Conservation (phyloP, 2,797 vertebrate genomes). For the Chromobotia macracanthus region DNA sequence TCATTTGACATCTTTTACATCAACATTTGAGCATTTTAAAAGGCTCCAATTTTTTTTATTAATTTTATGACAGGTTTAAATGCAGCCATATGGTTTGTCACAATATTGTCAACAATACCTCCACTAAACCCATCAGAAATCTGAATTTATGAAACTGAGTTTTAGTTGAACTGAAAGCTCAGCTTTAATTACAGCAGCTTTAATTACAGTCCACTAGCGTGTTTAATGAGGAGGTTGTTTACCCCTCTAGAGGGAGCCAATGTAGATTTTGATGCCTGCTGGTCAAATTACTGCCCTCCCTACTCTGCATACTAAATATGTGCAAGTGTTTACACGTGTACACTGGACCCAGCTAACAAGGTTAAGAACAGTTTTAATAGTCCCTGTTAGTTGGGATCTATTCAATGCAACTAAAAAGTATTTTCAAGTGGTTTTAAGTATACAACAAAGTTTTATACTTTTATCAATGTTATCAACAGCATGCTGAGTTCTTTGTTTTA, state of each 20-base stretch:
- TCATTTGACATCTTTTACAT: too few species aligned
- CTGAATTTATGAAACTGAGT: not conserved
- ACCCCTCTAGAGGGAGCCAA: conserved; percentile 45
- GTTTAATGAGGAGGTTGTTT: conserved; percentile 15
- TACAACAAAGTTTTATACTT: not conserved
- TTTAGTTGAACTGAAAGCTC: not conserved
- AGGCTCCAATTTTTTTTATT: too few species aligned
- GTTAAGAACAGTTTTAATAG: too few species aligned
- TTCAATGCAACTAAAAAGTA: not conserved
- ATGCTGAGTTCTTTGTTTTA: not conserved
- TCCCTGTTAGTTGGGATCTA: not conserved
- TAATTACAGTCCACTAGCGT: not conserved
- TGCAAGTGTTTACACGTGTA: not conserved
- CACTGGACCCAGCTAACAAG: too few species aligned
- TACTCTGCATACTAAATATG: conserved; percentile 14
- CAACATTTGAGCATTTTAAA: too few species aligned
- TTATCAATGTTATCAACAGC: not conserved
- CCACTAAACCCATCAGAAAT: not conserved
- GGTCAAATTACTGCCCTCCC: conserved; percentile 9
- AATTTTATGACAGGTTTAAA: not conserved
- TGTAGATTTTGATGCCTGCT: conserved; percentile 28
- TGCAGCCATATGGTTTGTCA: not conserved
- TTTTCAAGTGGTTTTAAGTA: too few species aligned
- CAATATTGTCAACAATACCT: not conserved
- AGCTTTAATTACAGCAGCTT: not conserved